Evolutionary conservation across 2,113 vertebrate species (phyloP), one percentile per base, ranked within the genome.

Genomic region (Grallaria varia): DNA sequence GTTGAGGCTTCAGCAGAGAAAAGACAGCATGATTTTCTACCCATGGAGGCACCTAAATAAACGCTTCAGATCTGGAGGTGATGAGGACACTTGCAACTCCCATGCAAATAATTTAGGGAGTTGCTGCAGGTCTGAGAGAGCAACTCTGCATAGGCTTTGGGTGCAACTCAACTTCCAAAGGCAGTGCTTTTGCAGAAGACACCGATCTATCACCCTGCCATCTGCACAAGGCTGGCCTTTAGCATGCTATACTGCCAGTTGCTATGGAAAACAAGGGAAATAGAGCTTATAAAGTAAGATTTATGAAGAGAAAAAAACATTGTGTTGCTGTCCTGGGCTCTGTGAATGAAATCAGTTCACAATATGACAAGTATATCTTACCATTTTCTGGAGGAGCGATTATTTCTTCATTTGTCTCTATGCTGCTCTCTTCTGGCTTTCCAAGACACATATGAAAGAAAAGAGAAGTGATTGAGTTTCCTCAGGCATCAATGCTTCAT

Each of bases 171-270:
- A 31, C 30, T 72, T 84, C 40, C 42, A 35, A 71, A 88, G 42
- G 42, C 21, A 18, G 4, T 58, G 24, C 17, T 63, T 18, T 31
- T 60, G 24, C 14, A 33, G 45, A 72, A 86, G 42, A 33, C 19
- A 58, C 30, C 1, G 0, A 21, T n/a, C 39, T 27, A 8, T 28
- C 6, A 1, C n/a, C 58, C 45, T 42, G 30, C 18, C 4, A 4
- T 37, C 37, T 1, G 4, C 31, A 37, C 18, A 22, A 72, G 49
- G 24, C 21, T 72, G 50, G 19, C 2, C 3, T 45, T 62, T 39
- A 44, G 47, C 39, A 35, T 30, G 42, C 17, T 14, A 1, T 24
- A 8, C 11, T 77, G 58, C 45, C 37, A 92, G 45, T 18, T 3
- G 0, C 63, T 55, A 2, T 24, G 52, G 68, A 81, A 87, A 78